Evolutionary conservation across 2,797 vertebrate species (phyloP).

Genomic region (Chromobotia macracanthus): DNA sequence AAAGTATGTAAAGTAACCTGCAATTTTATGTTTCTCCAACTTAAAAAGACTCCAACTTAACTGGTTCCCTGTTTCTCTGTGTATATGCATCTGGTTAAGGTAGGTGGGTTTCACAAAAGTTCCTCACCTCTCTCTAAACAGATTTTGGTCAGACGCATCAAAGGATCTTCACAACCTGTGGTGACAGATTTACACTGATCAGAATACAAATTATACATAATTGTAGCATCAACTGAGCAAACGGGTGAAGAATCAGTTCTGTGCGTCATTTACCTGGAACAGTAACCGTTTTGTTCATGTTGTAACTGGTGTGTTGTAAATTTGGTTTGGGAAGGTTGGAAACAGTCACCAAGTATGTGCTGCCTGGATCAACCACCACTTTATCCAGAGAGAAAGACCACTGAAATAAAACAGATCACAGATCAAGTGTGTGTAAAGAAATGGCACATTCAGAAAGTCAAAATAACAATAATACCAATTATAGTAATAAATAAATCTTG

Average conservation of each 20-base stretch:
- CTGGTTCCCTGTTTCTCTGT: background rate
- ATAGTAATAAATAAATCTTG: conserved; percentile 43
- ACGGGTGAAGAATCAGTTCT: background rate
- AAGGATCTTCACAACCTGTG: conserved; percentile 68
- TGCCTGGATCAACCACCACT: conserved; percentile 70
- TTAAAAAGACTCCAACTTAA: background rate
- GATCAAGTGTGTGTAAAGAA: background rate
- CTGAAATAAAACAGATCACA: conserved; percentile 59
- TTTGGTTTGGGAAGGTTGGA: conserved; percentile 77
- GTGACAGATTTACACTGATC: conserved; percentile 17
- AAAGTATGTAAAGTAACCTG: too few species aligned
- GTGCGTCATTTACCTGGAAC: conserved; percentile 68
- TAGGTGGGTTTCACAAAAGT: background rate
- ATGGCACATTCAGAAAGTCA: background rate
- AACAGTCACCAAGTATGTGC: conserved; percentile 69
- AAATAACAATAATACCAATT: background rate
- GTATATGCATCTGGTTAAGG: background rate
- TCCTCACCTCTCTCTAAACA: conserved; percentile 72
- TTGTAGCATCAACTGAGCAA: background rate
- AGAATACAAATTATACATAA: background rate
- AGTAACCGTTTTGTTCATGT: conserved; percentile 41
- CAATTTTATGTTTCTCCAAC: too few species aligned
- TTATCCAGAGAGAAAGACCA: conserved; percentile 73
- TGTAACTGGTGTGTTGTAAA: conserved; percentile 59
- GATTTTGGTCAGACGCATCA: conserved; percentile 63